phyloP scores from a whole-genome alignment of 2,888 invertebrate genomes.

The Hoplodrina blanda region DNA sequence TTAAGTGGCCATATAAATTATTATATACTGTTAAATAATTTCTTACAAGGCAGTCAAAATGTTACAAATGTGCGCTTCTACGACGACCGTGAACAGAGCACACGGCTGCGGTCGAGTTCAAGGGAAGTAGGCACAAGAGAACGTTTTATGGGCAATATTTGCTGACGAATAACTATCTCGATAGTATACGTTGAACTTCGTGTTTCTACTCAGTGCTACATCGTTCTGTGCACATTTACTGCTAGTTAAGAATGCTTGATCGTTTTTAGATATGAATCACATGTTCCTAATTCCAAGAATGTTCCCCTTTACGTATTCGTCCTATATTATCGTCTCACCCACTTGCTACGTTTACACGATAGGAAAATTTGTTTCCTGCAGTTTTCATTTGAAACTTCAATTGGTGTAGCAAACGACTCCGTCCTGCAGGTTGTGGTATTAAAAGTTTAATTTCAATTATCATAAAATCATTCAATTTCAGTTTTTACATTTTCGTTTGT shows the following conservation, averaged over 20 bases:
- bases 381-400: conserved; percentile 53
- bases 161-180: conserved; percentile 54
- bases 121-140: conserved; percentile 67
- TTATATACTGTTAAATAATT: conserved; percentile 57
- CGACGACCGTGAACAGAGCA: conserved; percentile 64
- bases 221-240: conserved; percentile 30
- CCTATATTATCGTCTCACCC: conserved; percentile 52
- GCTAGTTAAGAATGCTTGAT: conserved; percentile 61
- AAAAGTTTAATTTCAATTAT: conserved; percentile 64
- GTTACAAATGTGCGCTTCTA: conserved; percentile 45
- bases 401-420: conserved; percentile 46
- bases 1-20: conserved; percentile 28
- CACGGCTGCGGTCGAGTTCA: conserved; percentile 72
- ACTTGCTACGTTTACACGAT: conserved; percentile 55
- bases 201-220: conserved; percentile 40
- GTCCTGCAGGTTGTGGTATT: conserved; percentile 42
- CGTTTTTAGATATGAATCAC: conserved; percentile 63
- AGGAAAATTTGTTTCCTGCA: conserved; percentile 35
- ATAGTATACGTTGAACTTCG: conserved; percentile 37
- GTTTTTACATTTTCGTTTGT: conserved; percentile 68
- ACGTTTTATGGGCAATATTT: conserved; percentile 59
- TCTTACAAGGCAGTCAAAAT: conserved; percentile 47
- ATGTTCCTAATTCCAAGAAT: conserved; percentile 59
- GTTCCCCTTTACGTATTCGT: conserved; percentile 48
- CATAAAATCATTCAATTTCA: conserved; percentile 64